A percentile compares a stretch with the other conserved stretches of the same genome.
These are phyloP conservation scores for Macrotis lagotis DNA, from an alignment of 2,113 vertebrate genomes.

Conservation along the genomic window DNA sequence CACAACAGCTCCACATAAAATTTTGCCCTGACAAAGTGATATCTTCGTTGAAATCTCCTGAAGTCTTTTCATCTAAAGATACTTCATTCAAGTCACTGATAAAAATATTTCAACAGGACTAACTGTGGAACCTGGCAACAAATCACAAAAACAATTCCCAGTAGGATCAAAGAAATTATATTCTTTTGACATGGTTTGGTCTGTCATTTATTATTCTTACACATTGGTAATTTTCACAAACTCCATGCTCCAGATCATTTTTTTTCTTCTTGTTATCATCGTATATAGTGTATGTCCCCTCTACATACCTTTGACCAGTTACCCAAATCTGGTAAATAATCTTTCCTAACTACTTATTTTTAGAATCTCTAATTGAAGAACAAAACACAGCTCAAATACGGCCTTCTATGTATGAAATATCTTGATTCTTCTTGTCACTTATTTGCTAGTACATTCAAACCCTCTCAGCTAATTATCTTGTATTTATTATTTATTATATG, in stretches of 20 bases:
- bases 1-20: slow-evolving; percentile 18
- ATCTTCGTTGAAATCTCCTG: too few relatives aligned
- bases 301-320: neutral
- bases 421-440: neutral
- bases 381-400: neutral
- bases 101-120: neutral
- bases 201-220: neutral
- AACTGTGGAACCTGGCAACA: neutral
- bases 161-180: neutral
- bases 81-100: neutral
- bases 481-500: neutral
- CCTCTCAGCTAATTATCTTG: neutral
- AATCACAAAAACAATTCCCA: neutral
- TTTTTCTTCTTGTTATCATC: neutral
- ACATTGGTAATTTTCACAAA: too few relatives aligned
- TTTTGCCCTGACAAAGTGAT: slow-evolving; percentile 44
- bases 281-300: neutral
- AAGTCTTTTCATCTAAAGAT: too few relatives aligned
- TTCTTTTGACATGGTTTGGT: neutral
- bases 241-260: too few relatives aligned
- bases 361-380: neutral
- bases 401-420: neutral
- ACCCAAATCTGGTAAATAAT: neutral
- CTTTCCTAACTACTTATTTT: neutral
- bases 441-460: neutral